Conservation (phyloP, 1,140 invertebrate species). For the Orussus abietinus region DNA sequence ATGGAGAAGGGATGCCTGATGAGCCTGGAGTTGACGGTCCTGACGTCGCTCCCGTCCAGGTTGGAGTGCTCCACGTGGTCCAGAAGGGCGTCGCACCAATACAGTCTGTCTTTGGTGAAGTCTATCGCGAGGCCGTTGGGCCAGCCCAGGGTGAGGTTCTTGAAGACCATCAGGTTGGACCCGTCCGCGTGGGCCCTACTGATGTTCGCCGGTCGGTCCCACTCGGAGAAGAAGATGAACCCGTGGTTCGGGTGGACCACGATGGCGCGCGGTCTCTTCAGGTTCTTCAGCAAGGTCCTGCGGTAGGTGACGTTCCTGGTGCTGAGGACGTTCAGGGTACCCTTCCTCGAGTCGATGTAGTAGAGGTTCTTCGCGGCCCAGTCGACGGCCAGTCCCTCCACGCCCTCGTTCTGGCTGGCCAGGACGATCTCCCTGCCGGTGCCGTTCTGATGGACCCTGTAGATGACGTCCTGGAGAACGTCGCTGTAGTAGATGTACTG, state of each 20-base stretch:
- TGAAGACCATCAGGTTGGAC: slow-evolving; percentile 79
- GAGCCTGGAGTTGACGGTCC: slow-evolving; percentile 81
- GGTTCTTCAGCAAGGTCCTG: slow-evolving; percentile 79
- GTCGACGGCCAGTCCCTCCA: slow-evolving; percentile 94
- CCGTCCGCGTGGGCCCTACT: slow-evolving; percentile 88
- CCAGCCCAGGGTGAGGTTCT: slow-evolving; percentile 91
- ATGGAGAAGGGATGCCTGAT: slow-evolving; percentile 96
- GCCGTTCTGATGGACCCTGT: slow-evolving; percentile 84
- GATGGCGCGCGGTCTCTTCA: slow-evolving; percentile 90
- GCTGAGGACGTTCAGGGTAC: slow-evolving; percentile 90
- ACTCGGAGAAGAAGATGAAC: slow-evolving; percentile 92
- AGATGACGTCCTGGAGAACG: slow-evolving; percentile 95
- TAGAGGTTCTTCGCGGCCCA: slow-evolving; percentile 97
- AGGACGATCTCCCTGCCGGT: slow-evolving; percentile 87
- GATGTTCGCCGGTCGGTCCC: slow-evolving; percentile 94
- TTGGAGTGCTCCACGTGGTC: slow-evolving; percentile 96
- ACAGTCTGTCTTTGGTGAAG: slow-evolving; percentile 79
- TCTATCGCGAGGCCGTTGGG: slow-evolving; percentile 94
- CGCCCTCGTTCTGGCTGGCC: slow-evolving; percentile 94
- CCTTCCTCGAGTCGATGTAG: slow-evolving; percentile 95
- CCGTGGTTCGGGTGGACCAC: slow-evolving; percentile 95
- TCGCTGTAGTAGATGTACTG: slow-evolving; percentile 96
- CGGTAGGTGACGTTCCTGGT: slow-evolving; percentile 80
- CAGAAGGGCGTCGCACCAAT: slow-evolving; percentile 93
- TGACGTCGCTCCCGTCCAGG: slow-evolving; percentile 89